Evolutionary conservation across 2,888 invertebrate species (phyloP).

Genomic region (Papilio protenor): DNA sequence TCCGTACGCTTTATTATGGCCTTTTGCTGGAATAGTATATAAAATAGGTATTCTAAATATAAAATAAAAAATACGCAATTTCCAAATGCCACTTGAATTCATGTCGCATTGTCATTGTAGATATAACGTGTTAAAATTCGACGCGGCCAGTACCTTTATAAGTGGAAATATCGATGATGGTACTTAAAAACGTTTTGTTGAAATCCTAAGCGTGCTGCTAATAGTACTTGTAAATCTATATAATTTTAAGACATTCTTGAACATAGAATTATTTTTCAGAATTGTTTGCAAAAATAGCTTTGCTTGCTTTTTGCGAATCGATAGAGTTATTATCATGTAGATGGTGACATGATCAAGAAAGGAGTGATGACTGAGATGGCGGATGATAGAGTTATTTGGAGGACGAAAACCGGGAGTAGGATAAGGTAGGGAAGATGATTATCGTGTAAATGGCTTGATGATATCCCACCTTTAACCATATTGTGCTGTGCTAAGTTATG

Average conservation of each 20-base stretch:
- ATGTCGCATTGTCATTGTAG: background rate
- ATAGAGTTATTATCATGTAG: too few species aligned
- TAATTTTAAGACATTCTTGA: background rate
- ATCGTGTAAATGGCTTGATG: too few species aligned
- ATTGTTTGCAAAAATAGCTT: background rate
- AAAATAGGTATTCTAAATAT: background rate
- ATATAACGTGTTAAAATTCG: background rate
- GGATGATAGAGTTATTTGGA: too few species aligned
- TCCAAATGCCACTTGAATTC: background rate
- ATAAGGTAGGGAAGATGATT: too few species aligned
- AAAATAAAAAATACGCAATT: background rate
- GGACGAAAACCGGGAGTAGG: too few species aligned
- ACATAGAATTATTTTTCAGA: background rate
- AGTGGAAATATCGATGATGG: constrained; percentile 16
- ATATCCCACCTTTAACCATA: too few species aligned
- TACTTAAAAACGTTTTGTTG: constrained; percentile 3
- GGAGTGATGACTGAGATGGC: too few species aligned
- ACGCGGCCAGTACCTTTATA: background rate
- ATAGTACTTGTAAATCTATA: background rate
- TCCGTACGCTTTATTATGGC: too few species aligned
- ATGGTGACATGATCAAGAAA: too few species aligned
- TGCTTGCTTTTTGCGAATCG: background rate
- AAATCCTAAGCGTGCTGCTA: background rate
- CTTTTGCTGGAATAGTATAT: too few species aligned
- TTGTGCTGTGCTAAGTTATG: too few species aligned